These are phyloP conservation scores for Urocyon cinereoargenteus DNA, from an alignment of 2,797 vertebrate species.

Conservation along the genomic window DNA sequence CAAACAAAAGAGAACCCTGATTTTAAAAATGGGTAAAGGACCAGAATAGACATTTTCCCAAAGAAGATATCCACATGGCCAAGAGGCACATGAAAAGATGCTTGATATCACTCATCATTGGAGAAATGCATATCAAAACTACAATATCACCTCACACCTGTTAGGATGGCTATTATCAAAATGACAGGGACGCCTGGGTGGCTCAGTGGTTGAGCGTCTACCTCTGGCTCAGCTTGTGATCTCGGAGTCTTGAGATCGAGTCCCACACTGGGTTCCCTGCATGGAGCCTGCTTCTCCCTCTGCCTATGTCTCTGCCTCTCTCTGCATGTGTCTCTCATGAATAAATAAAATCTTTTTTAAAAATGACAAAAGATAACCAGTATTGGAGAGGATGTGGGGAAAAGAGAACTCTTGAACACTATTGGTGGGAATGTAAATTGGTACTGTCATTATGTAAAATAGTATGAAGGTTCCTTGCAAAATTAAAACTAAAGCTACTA, in stretches of 20 bases:
- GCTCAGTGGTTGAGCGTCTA: too few species aligned
- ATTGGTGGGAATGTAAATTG: not conserved
- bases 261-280: too few species aligned
- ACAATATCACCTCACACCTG: not conserved
- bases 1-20: not conserved
- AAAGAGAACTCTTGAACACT: not conserved
- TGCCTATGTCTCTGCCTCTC: too few species aligned
- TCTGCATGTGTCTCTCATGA: too few species aligned
- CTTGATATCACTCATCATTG: not conserved
- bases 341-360: too few species aligned
- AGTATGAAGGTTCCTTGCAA: not conserved
- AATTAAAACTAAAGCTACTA: conserved; percentile 6
- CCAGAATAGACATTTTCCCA: not conserved
- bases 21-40: not conserved
- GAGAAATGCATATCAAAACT: not conserved
- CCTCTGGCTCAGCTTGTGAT: too few species aligned
- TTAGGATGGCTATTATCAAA: not conserved
- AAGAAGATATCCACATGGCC: not conserved
- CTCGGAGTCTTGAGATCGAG: too few species aligned
- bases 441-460: not conserved
- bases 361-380: not conserved
- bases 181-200: not conserved
- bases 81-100: not conserved
- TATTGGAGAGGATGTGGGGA: not conserved
- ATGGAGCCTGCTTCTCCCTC: too few species aligned